Percentiles rank a stretch among this genome's conserved stretches.
phyloP scores from a whole-genome alignment of 2,113 vertebrate species.

The Sinocyclocheilus grahami region DNA sequence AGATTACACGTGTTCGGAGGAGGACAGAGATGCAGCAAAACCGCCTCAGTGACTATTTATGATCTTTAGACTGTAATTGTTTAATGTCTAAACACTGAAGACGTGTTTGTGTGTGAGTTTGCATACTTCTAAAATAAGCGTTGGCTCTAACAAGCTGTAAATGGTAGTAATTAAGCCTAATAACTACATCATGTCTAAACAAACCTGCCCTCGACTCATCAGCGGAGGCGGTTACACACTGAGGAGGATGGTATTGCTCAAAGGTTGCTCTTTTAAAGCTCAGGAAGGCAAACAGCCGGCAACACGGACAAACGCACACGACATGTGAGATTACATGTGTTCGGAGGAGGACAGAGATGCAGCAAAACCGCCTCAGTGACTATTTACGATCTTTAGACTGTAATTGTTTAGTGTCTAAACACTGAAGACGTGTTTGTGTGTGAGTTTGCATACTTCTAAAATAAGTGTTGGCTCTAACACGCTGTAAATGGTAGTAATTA shows the following conservation, averaged over 20 bases:
- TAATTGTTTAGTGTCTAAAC: conserved; percentile 5
- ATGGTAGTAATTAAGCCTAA: conserved; percentile 47
- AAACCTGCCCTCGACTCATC: conserved; percentile 10
- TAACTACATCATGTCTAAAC: conserved; percentile 36
- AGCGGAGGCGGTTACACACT: neutral
- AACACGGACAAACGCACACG: neutral
- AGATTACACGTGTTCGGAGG: conserved; percentile 7
- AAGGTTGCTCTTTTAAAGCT: neutral
- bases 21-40: neutral
- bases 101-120: neutral
- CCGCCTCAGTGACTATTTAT: no score
- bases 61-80: neutral
- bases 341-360: neutral
- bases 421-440: neutral
- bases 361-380: neutral
- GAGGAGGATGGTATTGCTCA: neutral
- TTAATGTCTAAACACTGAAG: neutral
- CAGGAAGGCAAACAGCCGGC: conserved; percentile 22
- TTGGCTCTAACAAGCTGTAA: conserved; percentile 30
- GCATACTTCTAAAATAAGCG: conserved; percentile 2
- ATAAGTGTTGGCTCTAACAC: conserved; percentile 19
- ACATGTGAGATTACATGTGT: conserved; percentile 19
- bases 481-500: conserved; percentile 52
- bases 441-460: neutral
- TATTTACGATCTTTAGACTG: neutral